These are phyloP conservation scores for Alligator sinensis DNA, from an alignment of 2,113 vertebrate species.

Conservation along the genomic window DNA sequence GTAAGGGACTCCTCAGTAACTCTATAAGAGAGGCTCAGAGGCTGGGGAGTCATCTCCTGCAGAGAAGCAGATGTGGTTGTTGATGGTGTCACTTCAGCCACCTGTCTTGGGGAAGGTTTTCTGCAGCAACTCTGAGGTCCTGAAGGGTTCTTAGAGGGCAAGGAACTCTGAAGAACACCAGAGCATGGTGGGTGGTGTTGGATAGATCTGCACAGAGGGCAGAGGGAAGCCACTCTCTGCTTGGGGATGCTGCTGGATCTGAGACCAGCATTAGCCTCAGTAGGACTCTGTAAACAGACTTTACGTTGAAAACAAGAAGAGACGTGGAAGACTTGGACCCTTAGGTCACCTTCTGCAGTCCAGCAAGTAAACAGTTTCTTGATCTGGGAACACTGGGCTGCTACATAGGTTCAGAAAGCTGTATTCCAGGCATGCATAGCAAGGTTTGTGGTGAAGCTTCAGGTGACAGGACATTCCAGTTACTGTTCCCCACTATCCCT, in stretches of 20 bases:
- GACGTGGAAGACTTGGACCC: rapidly evolving
- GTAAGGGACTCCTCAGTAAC: neutral
- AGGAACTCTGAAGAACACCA: neutral
- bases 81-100: neutral
- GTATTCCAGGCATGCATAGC: neutral
- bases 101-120: neutral
- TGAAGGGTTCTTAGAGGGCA: neutral
- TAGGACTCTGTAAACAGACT: rapidly evolving
- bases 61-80: neutral
- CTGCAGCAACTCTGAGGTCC: neutral
- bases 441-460: neutral
- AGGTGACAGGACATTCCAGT: neutral
- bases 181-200: neutral
- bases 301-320: neutral
- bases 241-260: neutral
- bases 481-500: neutral
- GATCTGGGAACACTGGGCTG: rapidly evolving
- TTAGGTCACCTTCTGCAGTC: neutral
- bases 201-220: neutral
- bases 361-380: neutral
- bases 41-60: neutral
- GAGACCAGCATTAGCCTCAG: neutral
- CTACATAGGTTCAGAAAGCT: neutral
- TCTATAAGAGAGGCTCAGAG: neutral
- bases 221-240: neutral